Evolutionary conservation across 64 coral and sea anemone species (phyloP).

Genomic region (Platygyra sinensis): DNA sequence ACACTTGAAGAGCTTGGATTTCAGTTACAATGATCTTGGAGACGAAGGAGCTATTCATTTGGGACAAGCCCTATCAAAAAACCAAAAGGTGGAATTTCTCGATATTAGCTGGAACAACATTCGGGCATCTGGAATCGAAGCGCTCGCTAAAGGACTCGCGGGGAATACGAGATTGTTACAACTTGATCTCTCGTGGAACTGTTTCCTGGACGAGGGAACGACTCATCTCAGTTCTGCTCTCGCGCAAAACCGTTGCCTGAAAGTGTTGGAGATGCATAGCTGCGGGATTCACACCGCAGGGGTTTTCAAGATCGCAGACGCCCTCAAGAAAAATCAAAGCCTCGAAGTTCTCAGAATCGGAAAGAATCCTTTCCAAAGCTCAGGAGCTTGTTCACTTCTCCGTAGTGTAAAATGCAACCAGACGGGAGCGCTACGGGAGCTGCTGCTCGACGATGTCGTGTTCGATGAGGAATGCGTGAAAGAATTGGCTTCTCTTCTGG

Average conservation of each 20-base stretch:
- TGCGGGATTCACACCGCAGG: conserved; percentile 34
- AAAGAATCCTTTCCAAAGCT: conserved; percentile 49
- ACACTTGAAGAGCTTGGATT: conserved; percentile 27
- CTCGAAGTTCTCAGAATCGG: conserved; percentile 52
- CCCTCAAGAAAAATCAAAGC: conserved; percentile 32
- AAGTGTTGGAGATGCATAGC: conserved; percentile 39
- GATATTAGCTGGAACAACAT: conserved; percentile 76
- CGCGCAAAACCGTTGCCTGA: conserved; percentile 2
- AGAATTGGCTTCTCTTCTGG: conserved; percentile 16
- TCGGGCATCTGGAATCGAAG: neutral
- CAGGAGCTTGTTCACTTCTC: conserved; percentile 37
- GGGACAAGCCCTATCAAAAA: conserved; percentile 3
- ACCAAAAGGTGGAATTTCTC: conserved; percentile 28
- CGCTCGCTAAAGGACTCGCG: conserved; percentile 29
- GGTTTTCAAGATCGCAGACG: conserved; percentile 33
- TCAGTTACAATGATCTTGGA: conserved; percentile 54
- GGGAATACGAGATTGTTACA: conserved; percentile 26
- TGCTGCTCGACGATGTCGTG: conserved; percentile 38
- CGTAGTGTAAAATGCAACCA: conserved; percentile 24
- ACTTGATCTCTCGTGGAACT: conserved; percentile 67
- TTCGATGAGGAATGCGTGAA: conserved; percentile 37
- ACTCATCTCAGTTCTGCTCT: conserved; percentile 9
- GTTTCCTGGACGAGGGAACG: conserved; percentile 47
- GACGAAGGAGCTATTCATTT: conserved; percentile 43
- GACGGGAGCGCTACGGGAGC: conserved; percentile 12